Evolutionary conservation across 2,113 vertebrate species (phyloP).

Genomic region (Monopterus albus): DNA sequence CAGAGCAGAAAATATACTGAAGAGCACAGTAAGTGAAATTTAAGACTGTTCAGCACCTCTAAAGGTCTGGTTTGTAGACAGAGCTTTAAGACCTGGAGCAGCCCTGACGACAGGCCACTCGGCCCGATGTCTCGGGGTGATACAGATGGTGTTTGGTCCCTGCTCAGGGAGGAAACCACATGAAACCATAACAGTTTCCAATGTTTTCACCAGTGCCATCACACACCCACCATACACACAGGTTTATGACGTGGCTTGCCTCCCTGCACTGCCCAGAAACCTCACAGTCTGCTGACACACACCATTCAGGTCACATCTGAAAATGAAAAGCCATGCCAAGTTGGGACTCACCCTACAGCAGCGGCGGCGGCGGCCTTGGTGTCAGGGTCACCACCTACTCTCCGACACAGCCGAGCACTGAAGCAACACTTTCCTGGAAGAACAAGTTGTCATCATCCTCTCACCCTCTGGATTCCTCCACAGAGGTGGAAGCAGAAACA

Average conservation of each 20-base stretch:
- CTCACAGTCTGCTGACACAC: background rate
- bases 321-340: background rate
- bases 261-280: constrained; percentile 24
- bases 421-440: constrained; percentile 46
- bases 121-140: too few species aligned
- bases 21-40: background rate
- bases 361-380: background rate
- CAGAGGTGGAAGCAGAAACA: background rate
- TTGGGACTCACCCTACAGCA: constrained; percentile 55
- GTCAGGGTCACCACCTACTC: constrained; percentile 34
- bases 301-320: background rate
- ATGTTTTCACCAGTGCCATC: constrained; percentile 25
- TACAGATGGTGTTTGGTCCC: background rate
- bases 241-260: constrained; percentile 26
- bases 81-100: too few species aligned
- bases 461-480: background rate
- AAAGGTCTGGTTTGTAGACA: too few species aligned
- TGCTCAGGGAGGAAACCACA: background rate
- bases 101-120: background rate
- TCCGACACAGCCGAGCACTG: constrained; percentile 11
- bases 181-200: background rate
- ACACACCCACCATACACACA: constrained; percentile 11
- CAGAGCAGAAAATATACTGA: too few species aligned
- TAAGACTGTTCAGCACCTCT: too few species aligned
- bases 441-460: constrained; percentile 48